These are phyloP conservation scores for Episyrphus balteatus DNA, from an alignment of 1,140 invertebrate species.

Conservation along the genomic window DNA sequence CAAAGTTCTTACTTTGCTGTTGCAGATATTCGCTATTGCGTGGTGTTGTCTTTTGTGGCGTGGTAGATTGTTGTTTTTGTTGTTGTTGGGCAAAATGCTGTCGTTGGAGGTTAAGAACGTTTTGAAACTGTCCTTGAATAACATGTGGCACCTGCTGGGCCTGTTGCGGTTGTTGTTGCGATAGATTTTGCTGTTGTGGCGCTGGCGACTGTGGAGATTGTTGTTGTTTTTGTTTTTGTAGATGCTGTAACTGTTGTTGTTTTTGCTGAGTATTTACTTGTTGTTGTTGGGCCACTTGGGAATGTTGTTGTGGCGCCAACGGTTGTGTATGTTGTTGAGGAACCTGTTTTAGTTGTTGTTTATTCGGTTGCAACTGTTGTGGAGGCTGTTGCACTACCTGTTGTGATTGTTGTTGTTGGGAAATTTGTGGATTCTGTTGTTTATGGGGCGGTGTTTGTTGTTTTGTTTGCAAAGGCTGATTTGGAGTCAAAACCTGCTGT, in stretches of 20 bases:
- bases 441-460: not conserved
- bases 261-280: not conserved
- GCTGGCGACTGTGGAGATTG: conserved; percentile 5
- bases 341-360: conserved; percentile 11
- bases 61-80: conserved; percentile 4
- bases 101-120: conserved; percentile 16
- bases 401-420: not conserved
- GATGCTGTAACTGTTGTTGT: conserved; percentile 3
- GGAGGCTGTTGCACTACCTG: conserved; percentile 1
- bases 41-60: conserved; percentile 6
- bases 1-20: conserved; percentile 1
- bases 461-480: not conserved
- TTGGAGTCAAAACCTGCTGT: not conserved
- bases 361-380: conserved; percentile 5
- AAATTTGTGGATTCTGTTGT: not conserved
- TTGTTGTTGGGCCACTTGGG: not conserved
- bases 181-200: conserved; percentile 1
- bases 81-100: conserved; percentile 12
- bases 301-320: conserved; percentile 3
- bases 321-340: conserved; percentile 7
- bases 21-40: conserved; percentile 17
- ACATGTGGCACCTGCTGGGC: conserved; percentile 1
- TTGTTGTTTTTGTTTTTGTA: conserved; percentile 11
- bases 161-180: not conserved
- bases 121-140: conserved; percentile 18